Conservation (phyloP, 2,113 vertebrate species). For the Oostethus manadensis region DNA sequence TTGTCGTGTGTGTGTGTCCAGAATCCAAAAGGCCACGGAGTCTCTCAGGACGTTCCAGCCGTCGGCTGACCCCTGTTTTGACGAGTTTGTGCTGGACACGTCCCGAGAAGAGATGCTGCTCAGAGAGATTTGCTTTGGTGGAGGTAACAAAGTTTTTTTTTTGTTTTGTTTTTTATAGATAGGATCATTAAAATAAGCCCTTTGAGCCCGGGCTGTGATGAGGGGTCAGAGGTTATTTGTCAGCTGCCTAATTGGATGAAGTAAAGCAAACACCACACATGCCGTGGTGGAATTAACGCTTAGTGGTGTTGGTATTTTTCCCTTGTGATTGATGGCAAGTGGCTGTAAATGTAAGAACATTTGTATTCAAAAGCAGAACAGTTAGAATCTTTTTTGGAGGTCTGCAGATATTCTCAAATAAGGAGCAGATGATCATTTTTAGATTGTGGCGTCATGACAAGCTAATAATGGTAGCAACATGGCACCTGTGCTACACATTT, state of each 20-base stretch:
- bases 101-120: constrained; percentile 82
- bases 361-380: no score
- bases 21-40: constrained; percentile 93
- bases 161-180: background rate
- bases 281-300: constrained; percentile 13
- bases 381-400: background rate
- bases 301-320: constrained; percentile 11
- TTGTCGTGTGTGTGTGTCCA: constrained; percentile 40
- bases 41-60: constrained; percentile 88
- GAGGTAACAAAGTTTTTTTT: constrained; percentile 66
- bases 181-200: background rate
- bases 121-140: constrained; percentile 83
- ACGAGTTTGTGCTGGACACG: constrained; percentile 85
- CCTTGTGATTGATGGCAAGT: constrained; percentile 17
- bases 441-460: background rate
- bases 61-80: constrained; percentile 84
- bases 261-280: constrained; percentile 5
- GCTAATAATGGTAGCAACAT: background rate
- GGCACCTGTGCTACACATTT: no score
- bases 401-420: constrained; percentile 6
- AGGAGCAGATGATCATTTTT: background rate
- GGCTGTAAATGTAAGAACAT: no score
- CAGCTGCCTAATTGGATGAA: constrained; percentile 28
- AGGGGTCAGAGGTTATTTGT: constrained; percentile 36
- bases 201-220: constrained; percentile 23